Evolutionary conservation across 2,797 vertebrate genomes (phyloP).

Genomic region (Pampus argenteus): DNA sequence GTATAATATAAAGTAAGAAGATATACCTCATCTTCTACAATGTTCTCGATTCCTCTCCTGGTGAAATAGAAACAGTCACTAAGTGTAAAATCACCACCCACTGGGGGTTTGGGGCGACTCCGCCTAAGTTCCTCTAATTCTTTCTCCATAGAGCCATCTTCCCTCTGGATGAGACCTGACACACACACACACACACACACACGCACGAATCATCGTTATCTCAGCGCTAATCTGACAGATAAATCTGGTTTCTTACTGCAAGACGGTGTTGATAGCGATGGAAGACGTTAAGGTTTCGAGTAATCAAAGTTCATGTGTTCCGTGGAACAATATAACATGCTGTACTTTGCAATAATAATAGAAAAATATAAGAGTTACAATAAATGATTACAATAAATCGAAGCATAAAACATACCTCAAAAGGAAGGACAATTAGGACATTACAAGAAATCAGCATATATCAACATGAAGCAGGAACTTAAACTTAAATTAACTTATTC

Average conservation of each 20-base stretch:
- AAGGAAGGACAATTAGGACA: background rate
- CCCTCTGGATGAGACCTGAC: constrained; percentile 93
- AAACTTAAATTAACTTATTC: background rate
- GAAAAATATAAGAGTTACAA: background rate
- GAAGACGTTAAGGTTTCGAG: background rate
- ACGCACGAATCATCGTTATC: constrained; percentile 20
- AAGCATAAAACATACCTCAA: background rate
- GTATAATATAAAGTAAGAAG: background rate
- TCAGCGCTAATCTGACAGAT: constrained; percentile 18
- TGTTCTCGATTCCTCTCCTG: constrained; percentile 93
- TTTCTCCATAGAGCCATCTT: constrained; percentile 92
- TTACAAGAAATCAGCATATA: background rate
- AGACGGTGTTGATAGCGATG: constrained; percentile 1
- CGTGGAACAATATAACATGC: background rate
- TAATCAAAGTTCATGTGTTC: constrained; percentile 30
- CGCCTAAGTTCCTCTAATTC: constrained; percentile 88
- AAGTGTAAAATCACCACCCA: constrained; percentile 89
- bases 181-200: constrained; percentile 28
- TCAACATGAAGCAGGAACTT: background rate
- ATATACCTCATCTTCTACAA: constrained; percentile 92
- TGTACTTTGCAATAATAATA: background rate
- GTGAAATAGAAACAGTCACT: constrained; percentile 95
- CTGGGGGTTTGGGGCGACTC: constrained; percentile 78
- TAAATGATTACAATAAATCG: background rate
- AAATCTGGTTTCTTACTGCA: constrained; percentile 6